Evolutionary conservation across 2,888 invertebrate genomes (phyloP).

Genomic region (Orthosia cruda): DNA sequence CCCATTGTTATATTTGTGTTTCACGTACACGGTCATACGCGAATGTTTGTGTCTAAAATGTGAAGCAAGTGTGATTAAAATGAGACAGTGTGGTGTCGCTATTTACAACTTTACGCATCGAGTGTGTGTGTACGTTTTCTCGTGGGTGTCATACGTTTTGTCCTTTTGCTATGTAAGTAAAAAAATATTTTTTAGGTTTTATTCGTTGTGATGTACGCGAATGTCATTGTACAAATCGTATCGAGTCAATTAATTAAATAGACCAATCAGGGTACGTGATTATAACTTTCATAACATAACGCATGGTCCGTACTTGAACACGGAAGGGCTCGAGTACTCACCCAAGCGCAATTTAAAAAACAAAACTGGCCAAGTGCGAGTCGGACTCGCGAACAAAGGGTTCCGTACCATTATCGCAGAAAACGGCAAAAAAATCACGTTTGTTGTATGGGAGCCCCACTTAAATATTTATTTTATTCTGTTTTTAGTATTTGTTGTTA

Average conservation of each 20-base stretch:
- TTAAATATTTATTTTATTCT: too few species aligned
- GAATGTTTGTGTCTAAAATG: slow-evolving; percentile 69
- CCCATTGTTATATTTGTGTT: slow-evolving; percentile 78
- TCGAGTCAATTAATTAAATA: background rate
- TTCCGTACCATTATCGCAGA: too few species aligned
- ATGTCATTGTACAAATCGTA: slow-evolving; percentile 31
- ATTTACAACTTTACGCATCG: slow-evolving; percentile 74
- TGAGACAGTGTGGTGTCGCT: slow-evolving; percentile 75
- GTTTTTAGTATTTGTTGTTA: too few species aligned
- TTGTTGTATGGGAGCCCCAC: too few species aligned
- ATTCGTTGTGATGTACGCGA: slow-evolving; percentile 13
- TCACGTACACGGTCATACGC: slow-evolving; percentile 70
- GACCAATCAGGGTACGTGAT: slow-evolving; percentile 37
- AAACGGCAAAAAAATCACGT: too few species aligned
- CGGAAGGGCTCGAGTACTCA: background rate
- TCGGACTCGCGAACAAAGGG: too few species aligned
- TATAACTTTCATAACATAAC: background rate
- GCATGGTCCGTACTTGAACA: background rate
- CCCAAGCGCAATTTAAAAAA: too few species aligned
- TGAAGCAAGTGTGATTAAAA: slow-evolving; percentile 71
- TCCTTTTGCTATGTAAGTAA: slow-evolving; percentile 82
- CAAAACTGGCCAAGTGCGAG: too few species aligned
- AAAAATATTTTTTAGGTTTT: background rate
- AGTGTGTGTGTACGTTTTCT: slow-evolving; percentile 74
- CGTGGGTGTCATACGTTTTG: slow-evolving; percentile 72